A percentile compares a stretch with the other conserved stretches of the same genome.
Evolutionary conservation across 2,113 vertebrate genomes (phyloP).

Genomic region (Grallaria varia): DNA sequence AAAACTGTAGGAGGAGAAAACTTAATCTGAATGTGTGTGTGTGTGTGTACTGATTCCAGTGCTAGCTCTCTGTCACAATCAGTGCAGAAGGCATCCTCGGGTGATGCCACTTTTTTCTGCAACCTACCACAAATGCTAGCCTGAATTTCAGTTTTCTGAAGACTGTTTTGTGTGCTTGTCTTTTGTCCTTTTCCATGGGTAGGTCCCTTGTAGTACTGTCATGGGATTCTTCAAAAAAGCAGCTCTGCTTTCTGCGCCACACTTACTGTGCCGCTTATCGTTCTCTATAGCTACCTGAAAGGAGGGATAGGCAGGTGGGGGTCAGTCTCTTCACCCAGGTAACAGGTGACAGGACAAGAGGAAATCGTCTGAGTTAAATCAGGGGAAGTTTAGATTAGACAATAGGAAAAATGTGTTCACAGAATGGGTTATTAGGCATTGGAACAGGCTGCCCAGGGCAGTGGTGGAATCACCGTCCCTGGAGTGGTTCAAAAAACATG

Average conservation of each 20-base stretch:
- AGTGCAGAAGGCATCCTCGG: background rate
- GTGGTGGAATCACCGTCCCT: background rate
- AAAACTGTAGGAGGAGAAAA: conserved; percentile 46
- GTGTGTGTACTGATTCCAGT: background rate
- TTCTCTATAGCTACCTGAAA: background rate
- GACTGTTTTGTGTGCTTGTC: background rate
- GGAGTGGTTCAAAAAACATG: background rate
- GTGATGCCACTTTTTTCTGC: background rate
- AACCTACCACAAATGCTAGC: background rate
- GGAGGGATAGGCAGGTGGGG: background rate
- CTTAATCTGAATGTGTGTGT: background rate
- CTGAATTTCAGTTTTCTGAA: background rate
- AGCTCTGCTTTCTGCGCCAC: background rate
- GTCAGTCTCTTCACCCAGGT: background rate
- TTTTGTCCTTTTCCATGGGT: background rate
- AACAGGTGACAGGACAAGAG: background rate
- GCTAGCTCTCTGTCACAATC: background rate
- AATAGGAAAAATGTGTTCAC: background rate
- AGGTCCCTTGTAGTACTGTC: background rate
- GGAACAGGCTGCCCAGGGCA: background rate
- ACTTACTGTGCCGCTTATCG: background rate
- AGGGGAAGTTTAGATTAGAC: background rate
- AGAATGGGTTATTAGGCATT: background rate
- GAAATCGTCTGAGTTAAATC: background rate
- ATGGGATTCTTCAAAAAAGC: background rate